phyloP scores from a whole-genome alignment of 2,113 vertebrate species.

The Oncorhynchus gorbuscha region DNA sequence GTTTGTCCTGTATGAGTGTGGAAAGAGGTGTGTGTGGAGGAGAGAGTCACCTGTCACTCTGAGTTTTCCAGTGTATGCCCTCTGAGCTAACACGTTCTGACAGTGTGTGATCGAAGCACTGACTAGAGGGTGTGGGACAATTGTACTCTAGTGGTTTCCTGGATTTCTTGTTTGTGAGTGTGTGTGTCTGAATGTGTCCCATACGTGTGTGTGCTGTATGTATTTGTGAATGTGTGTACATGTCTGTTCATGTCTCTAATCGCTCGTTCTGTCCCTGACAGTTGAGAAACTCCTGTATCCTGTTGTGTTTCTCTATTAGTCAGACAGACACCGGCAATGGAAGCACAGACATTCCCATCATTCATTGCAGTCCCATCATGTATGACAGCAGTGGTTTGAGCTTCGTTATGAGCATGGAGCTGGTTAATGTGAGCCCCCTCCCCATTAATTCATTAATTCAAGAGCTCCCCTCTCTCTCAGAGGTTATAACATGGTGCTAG shows the following conservation, averaged over 20 bases:
- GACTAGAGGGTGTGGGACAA: slow-evolving; percentile 9
- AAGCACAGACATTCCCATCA: too few relatives aligned
- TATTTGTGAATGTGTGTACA: background rate
- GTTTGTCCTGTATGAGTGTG: background rate
- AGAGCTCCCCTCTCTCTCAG: too few relatives aligned
- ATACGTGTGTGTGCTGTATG: background rate
- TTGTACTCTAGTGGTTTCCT: background rate
- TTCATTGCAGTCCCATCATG: too few relatives aligned
- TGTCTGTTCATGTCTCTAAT: background rate
- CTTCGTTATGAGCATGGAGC: too few relatives aligned
- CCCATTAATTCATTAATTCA: too few relatives aligned
- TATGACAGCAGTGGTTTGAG: too few relatives aligned
- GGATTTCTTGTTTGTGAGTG: slow-evolving; percentile 14
- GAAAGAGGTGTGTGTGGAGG: background rate
- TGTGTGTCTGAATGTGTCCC: background rate
- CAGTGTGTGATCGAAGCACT: slow-evolving; percentile 24
- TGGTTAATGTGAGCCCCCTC: too few relatives aligned
- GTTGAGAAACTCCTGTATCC: too few relatives aligned
- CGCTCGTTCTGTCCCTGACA: too few relatives aligned
- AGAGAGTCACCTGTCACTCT: background rate
- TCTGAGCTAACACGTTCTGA: slow-evolving; percentile 20
- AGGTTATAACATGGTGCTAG: too few relatives aligned
- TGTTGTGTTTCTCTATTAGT: background rate
- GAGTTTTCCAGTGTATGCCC: background rate
- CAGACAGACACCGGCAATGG: background rate